Evolutionary conservation across 2,888 invertebrate species (phyloP), one percentile per base, ranked within the genome.

Genomic region (Isotomurus palustris): DNA sequence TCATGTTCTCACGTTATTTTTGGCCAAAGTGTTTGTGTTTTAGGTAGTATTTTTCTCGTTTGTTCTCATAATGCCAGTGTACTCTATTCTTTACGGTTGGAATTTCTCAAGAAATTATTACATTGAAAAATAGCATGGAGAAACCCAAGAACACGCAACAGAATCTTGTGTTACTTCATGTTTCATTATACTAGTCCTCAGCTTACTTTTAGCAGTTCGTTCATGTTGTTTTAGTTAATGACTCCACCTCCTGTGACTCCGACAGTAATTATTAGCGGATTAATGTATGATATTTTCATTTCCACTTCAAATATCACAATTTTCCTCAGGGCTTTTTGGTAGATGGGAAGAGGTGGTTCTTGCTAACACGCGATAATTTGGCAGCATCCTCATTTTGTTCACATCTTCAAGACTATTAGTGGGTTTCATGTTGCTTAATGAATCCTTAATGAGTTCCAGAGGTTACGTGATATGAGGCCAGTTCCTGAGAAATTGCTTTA

Each of bases 281-380:
- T 35, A 49, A 35, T 49, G 48, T 35, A 49, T 49, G 21, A 28
- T 49, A 28, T 24, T 49, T 49, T 49, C 48, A 49, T 49, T 49
- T 49, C 28, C 48, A 49, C 35, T n/a, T 32, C 35, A 29, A 32
- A 47, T n/a, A 5, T 19, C n/a, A n/a, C n/a, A n/a, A n/a, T n/a
- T n/a, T n/a, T n/a, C n/a, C n/a, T n/a, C n/a, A n/a, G n/a, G n/a
- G n/a, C n/a, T n/a, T n/a, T n/a, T n/a, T n/a, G n/a, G n/a, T n/a
- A n/a, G 12, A 49, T 21, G 17, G 48, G 38, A 38, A 40, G 38
- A 19, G 56, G 56, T 36, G 44, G 56, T 40, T 29, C 49, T 56
- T 56, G 56, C 51, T n/a, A 56, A 51, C 56, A 56, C 56, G 56
- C 56, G 35, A 56, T 56, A 41, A 19, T 43, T 3, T 43, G 21